Evolutionary conservation across 1,140 invertebrate species (phyloP).

Genomic region (Acromyrmex charruanus): DNA sequence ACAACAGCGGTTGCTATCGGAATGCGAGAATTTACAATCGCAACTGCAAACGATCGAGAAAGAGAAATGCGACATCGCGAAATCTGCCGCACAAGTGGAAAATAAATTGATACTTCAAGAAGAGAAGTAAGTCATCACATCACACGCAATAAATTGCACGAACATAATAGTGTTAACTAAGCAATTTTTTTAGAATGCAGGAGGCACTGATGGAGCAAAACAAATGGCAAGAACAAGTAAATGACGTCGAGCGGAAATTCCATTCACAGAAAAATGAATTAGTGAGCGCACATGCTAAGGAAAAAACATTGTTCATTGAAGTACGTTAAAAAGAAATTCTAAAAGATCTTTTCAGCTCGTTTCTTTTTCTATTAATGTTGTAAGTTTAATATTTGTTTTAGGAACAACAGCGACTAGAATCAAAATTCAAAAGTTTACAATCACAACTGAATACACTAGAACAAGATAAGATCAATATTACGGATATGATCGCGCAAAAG

Average conservation of each 20-base stretch:
- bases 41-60: slow-evolving; percentile 25
- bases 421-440: slow-evolving; percentile 50
- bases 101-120: slow-evolving; percentile 63
- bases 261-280: slow-evolving; percentile 53
- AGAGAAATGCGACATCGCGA: slow-evolving; percentile 46
- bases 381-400: slow-evolving; percentile 42
- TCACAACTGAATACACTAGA: slow-evolving; percentile 34
- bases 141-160: slow-evolving; percentile 9
- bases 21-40: slow-evolving; percentile 45
- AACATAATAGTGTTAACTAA: background rate
- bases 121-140: slow-evolving; percentile 51
- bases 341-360: background rate
- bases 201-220: slow-evolving; percentile 10
- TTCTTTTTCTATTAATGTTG: slow-evolving; percentile 19
- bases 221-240: slow-evolving; percentile 47
- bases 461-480: slow-evolving; percentile 52
- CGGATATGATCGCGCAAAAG: slow-evolving; percentile 31
- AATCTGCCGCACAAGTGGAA: slow-evolving; percentile 25
- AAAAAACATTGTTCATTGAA: slow-evolving; percentile 61
- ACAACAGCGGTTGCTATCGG: background rate
- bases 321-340: slow-evolving; percentile 19
- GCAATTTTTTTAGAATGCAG: slow-evolving; percentile 51
- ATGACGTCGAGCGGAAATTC: slow-evolving; percentile 35
- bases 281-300: slow-evolving; percentile 32
- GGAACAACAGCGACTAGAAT: slow-evolving; percentile 58